phyloP scores from a whole-genome alignment of 30 jellyfish, hydroid and myxozoan species.

The Sanderia malayensis region DNA sequence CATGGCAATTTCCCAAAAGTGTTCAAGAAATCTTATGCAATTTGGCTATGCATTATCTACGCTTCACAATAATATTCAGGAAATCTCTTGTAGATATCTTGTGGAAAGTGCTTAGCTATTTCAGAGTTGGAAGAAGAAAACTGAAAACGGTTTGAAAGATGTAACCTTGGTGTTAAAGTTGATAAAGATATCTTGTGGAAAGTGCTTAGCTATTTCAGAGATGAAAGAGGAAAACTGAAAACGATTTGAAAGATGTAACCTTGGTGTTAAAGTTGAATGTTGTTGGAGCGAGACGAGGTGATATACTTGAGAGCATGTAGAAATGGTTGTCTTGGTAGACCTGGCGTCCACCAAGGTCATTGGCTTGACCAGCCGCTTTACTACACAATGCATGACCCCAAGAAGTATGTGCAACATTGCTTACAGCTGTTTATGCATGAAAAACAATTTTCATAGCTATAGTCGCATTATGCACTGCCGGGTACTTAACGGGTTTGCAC shows the following conservation, averaged over 20 bases:
- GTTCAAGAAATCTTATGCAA: no score
- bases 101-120: no score
- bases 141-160: no score
- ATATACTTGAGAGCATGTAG: neutral
- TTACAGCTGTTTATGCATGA: neutral
- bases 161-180: no score
- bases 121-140: no score
- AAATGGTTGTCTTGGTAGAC: neutral
- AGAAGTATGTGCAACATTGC: neutral
- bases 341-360: slow-evolving; percentile 35
- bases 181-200: no score
- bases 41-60: no score
- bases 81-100: no score
- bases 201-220: neutral
- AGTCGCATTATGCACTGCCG: slow-evolving; percentile 17
- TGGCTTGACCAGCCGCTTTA: slow-evolving; percentile 14
- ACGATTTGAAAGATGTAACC: neutral
- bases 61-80: no score
- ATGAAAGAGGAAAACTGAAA: neutral
- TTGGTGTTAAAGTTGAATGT: neutral
- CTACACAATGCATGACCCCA: slow-evolving; percentile 14
- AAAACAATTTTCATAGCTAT: neutral
- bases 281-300: neutral
- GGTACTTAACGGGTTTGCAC: slow-evolving; percentile 4
- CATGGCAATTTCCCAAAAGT: no score